Evolutionary conservation across 2,888 invertebrate genomes (phyloP), one percentile per base, ranked within the genome.

Genomic region (Microctonus hyperodae): DNA sequence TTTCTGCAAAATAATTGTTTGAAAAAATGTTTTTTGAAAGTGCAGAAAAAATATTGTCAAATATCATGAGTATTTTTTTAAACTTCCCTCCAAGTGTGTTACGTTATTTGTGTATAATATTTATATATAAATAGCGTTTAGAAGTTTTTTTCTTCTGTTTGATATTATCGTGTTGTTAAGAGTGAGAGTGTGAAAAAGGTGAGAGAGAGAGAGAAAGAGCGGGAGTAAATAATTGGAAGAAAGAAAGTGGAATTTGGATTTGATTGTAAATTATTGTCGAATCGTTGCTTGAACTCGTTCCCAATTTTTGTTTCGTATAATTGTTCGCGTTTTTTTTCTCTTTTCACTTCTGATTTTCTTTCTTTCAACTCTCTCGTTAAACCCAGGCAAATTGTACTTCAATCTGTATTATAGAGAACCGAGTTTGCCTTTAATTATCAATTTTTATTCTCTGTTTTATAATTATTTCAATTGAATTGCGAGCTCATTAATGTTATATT

Each of bases 51-150:
- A 44, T 16, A 20, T 44, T 7, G 16, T 44, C 16, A 44, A n/a
- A 16, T 16, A n/a, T 44, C 16, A 44, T 7, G 16, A 44, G 44
- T 44, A 44, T 44, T 44, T 44, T 44, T 44, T 44, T 25, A 25
- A 50, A 50, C 68, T 69, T 69, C 64, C 64, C 58, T 55, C 53
- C 53, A 60, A 58, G 73, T 76, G 77, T 77, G 76, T 83, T 83
- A 83, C 79, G 81, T 82, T 82, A 81, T 81, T 69, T 82, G 81
- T 81, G 80, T 80, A 72, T 79, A 79, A 78, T 78, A 80, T 79
- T 78, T 80, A 78, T 81, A 77, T 73, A 72, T 74, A 74, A 72
- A 73, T 70, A 73, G 16, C 16, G 44, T 44, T 16, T 44, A 44
- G 44, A 44, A 44, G 16, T 44, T 44, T 44, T 44, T 44, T 35